Conservation (phyloP, 2,888 invertebrate species). For the Synergus laeviventris region DNA sequence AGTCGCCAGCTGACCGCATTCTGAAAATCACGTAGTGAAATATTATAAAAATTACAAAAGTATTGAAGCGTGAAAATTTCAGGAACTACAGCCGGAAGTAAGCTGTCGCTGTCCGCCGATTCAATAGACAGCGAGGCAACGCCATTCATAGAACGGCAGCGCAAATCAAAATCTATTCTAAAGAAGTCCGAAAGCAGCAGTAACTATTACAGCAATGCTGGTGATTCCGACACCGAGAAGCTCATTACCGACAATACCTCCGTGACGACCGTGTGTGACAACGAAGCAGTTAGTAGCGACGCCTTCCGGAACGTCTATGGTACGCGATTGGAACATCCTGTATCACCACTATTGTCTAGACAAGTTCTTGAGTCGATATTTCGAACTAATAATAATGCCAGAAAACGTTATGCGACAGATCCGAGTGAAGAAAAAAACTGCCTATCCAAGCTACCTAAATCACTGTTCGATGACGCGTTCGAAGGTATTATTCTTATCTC, state of each 20-base stretch:
- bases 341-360: constrained; percentile 62
- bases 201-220: constrained; percentile 73
- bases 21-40: constrained; percentile 36
- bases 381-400: constrained; percentile 67
- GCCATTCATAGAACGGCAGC: constrained; percentile 82
- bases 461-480: constrained; percentile 64
- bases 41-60: background rate
- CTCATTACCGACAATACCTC: constrained; percentile 83
- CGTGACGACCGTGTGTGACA: constrained; percentile 79
- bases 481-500: constrained; percentile 61
- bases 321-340: constrained; percentile 57
- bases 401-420: constrained; percentile 56
- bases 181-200: constrained; percentile 84
- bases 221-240: constrained; percentile 87
- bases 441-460: constrained; percentile 60
- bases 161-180: constrained; percentile 85
- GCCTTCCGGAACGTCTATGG: constrained; percentile 62
- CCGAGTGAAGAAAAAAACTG: constrained; percentile 57
- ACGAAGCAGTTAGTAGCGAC: constrained; percentile 72
- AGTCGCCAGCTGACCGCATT: constrained; percentile 16
- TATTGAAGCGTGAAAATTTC: constrained; percentile 53
- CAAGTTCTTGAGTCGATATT: constrained; percentile 68
- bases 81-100: constrained; percentile 78
- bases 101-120: constrained; percentile 83
- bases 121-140: constrained; percentile 82